Conservation (phyloP, 2,888 invertebrate genomes). For the Prostheceraeus crozeri region DNA sequence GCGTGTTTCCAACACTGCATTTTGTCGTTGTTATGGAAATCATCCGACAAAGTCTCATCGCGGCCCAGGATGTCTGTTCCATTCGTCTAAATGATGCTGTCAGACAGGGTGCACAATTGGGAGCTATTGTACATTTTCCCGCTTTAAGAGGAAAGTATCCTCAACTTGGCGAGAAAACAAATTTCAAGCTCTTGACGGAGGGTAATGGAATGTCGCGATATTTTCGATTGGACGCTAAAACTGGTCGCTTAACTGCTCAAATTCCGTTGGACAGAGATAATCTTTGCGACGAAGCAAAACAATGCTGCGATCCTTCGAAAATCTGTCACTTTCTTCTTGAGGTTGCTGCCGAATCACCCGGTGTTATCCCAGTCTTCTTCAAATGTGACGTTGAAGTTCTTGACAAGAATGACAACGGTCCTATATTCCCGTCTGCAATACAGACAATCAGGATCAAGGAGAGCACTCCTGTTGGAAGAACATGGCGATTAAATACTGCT, state of each 20-base stretch:
- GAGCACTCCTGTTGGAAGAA: not conserved
- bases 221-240: not conserved
- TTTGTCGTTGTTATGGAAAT: too few species aligned
- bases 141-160: too few species aligned
- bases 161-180: too few species aligned
- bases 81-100: too few species aligned
- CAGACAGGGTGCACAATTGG: too few species aligned
- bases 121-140: too few species aligned
- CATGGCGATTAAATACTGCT: not conserved
- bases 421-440: not conserved
- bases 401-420: conserved; percentile 22
- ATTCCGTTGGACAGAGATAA: conserved; percentile 1
- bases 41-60: too few species aligned
- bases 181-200: not conserved
- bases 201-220: not conserved
- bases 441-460: not conserved
- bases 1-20: too few species aligned
- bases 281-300: conserved; percentile 5
- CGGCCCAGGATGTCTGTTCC: too few species aligned
- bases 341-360: not conserved
- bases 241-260: not conserved
- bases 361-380: not conserved
- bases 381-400: not conserved
- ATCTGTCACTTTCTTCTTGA: not conserved
- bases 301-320: conserved; percentile 6